These are phyloP conservation scores for Aplysina aerophoba DNA, from an alignment of 37 sponge, comb jelly and placozoan genomes.

Conservation along the genomic window DNA sequence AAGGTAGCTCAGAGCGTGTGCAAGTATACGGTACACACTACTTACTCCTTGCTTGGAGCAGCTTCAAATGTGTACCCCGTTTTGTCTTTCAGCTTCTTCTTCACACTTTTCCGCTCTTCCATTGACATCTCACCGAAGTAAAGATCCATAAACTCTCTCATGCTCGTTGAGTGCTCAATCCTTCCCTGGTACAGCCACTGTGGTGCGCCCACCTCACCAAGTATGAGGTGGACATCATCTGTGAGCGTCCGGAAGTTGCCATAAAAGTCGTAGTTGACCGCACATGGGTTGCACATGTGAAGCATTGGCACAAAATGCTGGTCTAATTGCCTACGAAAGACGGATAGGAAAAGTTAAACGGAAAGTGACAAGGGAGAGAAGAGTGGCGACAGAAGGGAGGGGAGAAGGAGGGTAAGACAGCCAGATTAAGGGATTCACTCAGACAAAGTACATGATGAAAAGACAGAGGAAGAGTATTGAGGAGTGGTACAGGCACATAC, in stretches of 20 bases:
- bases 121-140: background rate
- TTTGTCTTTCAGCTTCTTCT: background rate
- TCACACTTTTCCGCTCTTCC: background rate
- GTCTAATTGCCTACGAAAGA: background rate
- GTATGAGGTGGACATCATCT: background rate
- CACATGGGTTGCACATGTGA: slow-evolving; percentile 10
- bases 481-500: no score
- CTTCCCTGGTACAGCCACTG: background rate
- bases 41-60: background rate
- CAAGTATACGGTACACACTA: background rate
- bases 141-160: background rate
- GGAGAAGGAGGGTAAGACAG: no score
- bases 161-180: background rate
- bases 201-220: background rate
- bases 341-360: no score
- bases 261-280: background rate
- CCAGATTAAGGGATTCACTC: no score
- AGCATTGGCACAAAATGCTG: background rate
- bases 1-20: no score
- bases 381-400: no score
- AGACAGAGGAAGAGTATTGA: no score
- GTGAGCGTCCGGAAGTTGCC: background rate
- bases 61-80: background rate
- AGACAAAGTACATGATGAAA: no score
- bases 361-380: no score